Conservation (phyloP, 2,888 invertebrate species). For the Entomobrya proxima region DNA sequence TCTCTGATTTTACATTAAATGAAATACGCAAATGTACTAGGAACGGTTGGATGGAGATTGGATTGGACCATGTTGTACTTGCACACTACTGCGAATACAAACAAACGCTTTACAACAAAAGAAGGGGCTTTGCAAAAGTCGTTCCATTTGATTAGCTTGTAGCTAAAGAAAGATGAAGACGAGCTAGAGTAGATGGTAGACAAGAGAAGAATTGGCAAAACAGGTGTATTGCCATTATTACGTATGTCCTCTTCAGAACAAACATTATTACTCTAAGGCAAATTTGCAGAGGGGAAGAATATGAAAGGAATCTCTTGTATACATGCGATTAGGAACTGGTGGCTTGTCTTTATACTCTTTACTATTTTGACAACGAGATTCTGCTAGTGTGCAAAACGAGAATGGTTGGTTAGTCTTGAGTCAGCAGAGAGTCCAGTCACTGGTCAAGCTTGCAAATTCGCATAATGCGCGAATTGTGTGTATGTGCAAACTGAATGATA, state of each 20-base stretch:
- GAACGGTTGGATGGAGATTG: neutral
- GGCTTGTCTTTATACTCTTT: too few relatives aligned
- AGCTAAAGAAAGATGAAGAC: neutral
- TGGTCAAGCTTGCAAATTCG: neutral
- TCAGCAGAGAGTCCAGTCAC: neutral
- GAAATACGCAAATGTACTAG: neutral
- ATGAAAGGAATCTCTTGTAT: too few relatives aligned
- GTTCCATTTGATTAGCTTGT: constrained; percentile 3
- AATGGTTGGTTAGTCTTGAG: neutral
- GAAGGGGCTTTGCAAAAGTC: neutral
- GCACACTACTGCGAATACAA: neutral
- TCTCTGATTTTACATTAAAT: constrained; percentile 15
- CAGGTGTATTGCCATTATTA: neutral
- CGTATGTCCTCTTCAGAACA: neutral
- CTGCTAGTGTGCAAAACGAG: neutral
- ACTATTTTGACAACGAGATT: too few relatives aligned
- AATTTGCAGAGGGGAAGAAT: too few relatives aligned
- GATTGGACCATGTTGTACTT: neutral
- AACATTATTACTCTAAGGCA: too few relatives aligned
- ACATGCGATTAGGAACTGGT: too few relatives aligned
- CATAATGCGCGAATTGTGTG: neutral
- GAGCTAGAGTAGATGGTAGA: too few relatives aligned
- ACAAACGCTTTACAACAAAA: neutral
- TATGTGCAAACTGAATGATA: constrained; percentile 4
- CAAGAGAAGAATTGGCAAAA: neutral